Base-by-base conservation (phyloP, 2,797 vertebrate species). In the Sebastiscus tertius region DNA sequence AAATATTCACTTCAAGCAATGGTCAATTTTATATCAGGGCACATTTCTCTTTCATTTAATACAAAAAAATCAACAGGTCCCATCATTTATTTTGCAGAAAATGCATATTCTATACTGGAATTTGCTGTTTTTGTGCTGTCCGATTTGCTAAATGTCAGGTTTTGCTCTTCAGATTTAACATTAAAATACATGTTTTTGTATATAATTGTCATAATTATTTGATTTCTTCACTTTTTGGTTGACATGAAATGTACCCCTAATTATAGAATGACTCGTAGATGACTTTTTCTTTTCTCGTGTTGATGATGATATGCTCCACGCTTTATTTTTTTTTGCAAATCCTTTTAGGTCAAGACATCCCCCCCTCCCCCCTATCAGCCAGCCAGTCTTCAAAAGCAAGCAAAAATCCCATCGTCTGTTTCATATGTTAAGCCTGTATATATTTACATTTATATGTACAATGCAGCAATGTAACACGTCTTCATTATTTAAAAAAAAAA, bases 371-470 rank as follows among this genome's bases (percentile, higher is more conserved):
- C 42, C 36, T 11, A 5, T 39, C 36, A 39, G 36, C 14, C 24
- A 72, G 75, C 34, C 70, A 83, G 83, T 82, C 80, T 87, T 82
- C 29, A 86, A 85, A 77, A 89, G 73, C 87, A 88, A 92, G 84
- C 85, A 79, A 29, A 56, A 73, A 81, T 88, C 88, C 90, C 87
- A 85, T 79, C 72, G 79, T 92, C 78, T 84, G 76, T 89, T 90
- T 89, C 76, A 85, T 81, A 86, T 88, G 85, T 85, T 87, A 88
- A 36, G 87, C 89, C 76, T 88, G 84, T 84, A 83, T 89, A 84
- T 93, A 92, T 94, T 90, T 93, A 92, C 93, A 94, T 72, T 77
- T 79, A 87, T 66, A 93, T 94, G 81, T 95, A 96, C 95, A 95
- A 79, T 87, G 93, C 89, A 93, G 88, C 87, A 91, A 92, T 88